Evolutionary conservation across 2,113 vertebrate genomes (phyloP).

Genomic region (Prietella phreatophila): DNA sequence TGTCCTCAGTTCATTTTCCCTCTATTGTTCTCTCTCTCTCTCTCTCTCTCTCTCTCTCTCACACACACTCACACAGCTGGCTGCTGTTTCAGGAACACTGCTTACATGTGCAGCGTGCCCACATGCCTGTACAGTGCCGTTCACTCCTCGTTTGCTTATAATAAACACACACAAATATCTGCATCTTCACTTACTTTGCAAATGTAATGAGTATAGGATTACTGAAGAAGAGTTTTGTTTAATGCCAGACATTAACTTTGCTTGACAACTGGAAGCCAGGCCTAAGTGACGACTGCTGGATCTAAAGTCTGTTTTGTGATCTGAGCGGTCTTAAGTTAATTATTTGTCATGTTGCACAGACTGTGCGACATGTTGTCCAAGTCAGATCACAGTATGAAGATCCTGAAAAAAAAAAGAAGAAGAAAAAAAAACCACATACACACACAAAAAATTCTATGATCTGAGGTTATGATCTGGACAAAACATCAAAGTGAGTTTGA

Average conservation of each 20-base stretch:
- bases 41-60: background rate
- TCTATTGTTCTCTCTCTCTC: constrained; percentile 35
- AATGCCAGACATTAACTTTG: background rate
- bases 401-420: too few relatives aligned
- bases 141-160: background rate
- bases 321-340: background rate
- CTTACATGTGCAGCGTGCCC: background rate
- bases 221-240: background rate
- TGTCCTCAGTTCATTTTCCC: constrained; percentile 45
- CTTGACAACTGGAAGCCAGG: background rate
- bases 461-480: background rate
- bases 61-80: background rate
- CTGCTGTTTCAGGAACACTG: background rate
- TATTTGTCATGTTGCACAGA: background rate
- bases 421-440: too few relatives aligned
- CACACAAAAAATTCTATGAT: background rate
- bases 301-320: background rate
- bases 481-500: background rate
- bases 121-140: constrained; percentile 17
- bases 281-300: background rate
- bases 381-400: background rate
- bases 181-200: background rate
- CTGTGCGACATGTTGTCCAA: background rate
- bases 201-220: background rate
- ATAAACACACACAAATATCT: background rate